A percentile compares a stretch with the other conserved stretches of the same genome.
Conservation (phyloP, 1,140 invertebrate species). For the Drosophila lacteicornis region DNA sequence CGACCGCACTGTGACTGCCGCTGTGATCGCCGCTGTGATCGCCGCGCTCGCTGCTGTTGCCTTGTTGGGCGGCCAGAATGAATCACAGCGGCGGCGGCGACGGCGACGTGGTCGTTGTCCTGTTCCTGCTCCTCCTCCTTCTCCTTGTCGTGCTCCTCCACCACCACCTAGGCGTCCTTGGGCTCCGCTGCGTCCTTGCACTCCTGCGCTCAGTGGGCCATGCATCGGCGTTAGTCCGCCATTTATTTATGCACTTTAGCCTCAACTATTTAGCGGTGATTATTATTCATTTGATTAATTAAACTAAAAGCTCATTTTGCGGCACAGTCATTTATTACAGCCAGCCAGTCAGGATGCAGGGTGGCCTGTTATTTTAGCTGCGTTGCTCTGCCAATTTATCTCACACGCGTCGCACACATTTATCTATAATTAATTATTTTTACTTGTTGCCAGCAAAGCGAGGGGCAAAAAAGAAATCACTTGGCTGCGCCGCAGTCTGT, state of each 20-base stretch:
- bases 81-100: constrained; percentile 69
- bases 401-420: constrained; percentile 69
- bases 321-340: constrained; percentile 77
- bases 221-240: constrained; percentile 54
- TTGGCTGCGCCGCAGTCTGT: constrained; percentile 15
- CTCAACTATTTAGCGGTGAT: constrained; percentile 56
- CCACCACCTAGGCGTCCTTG: constrained; percentile 19
- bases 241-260: constrained; percentile 55
- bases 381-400: constrained; percentile 59
- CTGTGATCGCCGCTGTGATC: constrained; percentile 53
- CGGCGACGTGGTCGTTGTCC: constrained; percentile 11
- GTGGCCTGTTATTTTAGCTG: constrained; percentile 13
- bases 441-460: constrained; percentile 70
- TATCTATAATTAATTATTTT: constrained; percentile 83
- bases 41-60: constrained; percentile 57
- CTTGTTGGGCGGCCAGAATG: constrained; percentile 85
- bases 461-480: constrained; percentile 62
- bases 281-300: constrained; percentile 76
- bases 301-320: constrained; percentile 83
- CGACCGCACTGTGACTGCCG: constrained; percentile 48
- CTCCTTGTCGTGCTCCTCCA: not conserved
- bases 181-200: constrained; percentile 18
- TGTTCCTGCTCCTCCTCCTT: not conserved
- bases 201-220: constrained; percentile 49
- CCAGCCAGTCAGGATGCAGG: constrained; percentile 13